Evolutionary conservation across 2,888 invertebrate species (phyloP).

Genomic region (Tanypteryx hageni): DNA sequence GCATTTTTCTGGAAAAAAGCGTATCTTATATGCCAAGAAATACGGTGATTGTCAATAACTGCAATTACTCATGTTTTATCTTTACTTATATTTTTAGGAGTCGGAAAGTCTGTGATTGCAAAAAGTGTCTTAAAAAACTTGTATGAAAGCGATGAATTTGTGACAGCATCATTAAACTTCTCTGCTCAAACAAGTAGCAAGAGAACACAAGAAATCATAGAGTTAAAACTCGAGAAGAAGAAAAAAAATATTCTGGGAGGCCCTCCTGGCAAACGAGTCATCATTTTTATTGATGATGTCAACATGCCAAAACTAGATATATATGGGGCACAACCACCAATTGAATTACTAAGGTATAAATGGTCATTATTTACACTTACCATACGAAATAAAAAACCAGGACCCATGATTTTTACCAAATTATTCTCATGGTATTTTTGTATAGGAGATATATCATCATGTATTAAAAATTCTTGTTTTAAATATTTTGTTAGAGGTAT

Average conservation of each 20-base stretch:
- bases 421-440: too few relatives aligned
- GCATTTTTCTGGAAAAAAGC: too few relatives aligned
- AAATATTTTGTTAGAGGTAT: too few relatives aligned
- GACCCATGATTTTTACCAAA: too few relatives aligned
- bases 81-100: conserved; percentile 78
- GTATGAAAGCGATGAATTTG: conserved; percentile 78
- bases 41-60: too few relatives aligned
- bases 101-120: conserved; percentile 93
- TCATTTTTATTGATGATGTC: conserved; percentile 93
- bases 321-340: conserved; percentile 94
- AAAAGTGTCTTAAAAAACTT: conserved; percentile 84
- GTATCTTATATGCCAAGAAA: too few relatives aligned
- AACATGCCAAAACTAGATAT: conserved; percentile 93
- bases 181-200: conserved; percentile 93
- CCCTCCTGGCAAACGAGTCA: conserved; percentile 87
- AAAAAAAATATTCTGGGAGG: conserved; percentile 88
- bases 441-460: too few relatives aligned
- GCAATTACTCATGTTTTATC: too few relatives aligned
- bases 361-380: too few relatives aligned
- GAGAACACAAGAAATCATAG: conserved; percentile 90
- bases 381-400: too few relatives aligned
- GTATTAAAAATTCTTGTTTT: too few relatives aligned
- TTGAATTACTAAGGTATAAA: conserved; percentile 87
- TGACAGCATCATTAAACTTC: conserved; percentile 90
- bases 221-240: conserved; percentile 89